Percentiles rank a stretch among this genome's conserved stretches.
These are phyloP conservation scores for Vespertilio murinus DNA, from an alignment of 2,797 vertebrate species.

Conservation along the genomic window DNA sequence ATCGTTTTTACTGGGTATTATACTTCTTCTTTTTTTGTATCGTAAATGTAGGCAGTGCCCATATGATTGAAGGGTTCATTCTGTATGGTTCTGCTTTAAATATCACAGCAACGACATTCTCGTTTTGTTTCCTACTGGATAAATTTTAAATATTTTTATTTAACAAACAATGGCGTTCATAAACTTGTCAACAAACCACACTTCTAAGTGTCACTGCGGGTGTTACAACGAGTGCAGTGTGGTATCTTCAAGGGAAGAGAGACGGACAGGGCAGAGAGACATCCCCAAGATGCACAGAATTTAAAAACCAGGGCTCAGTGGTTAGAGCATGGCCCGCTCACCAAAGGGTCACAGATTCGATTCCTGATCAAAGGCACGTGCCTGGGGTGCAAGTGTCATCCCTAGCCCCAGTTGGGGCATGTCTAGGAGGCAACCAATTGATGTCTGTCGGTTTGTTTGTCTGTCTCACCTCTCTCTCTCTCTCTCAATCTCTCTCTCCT, in stretches of 20 bases:
- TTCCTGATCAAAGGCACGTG: no score
- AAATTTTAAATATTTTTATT: background rate
- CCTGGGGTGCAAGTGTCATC: no score
- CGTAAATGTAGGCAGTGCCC: background rate
- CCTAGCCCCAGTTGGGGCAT: no score
- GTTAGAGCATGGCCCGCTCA: no score
- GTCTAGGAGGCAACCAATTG: no score
- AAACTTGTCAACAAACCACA: background rate
- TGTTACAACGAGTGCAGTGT: background rate
- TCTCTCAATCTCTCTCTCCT: no score
- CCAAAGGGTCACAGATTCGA: no score
- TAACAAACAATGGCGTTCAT: background rate
- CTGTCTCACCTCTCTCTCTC: no score
- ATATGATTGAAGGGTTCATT: background rate
- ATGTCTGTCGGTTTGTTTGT: no score
- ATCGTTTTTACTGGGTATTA: background rate
- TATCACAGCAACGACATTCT: background rate
- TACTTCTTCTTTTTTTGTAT: background rate
- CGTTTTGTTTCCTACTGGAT: constrained; percentile 34
- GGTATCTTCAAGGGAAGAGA: background rate
- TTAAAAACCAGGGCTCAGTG: no score
- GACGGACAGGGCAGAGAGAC: background rate
- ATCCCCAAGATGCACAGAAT: background rate
- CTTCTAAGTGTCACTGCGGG: background rate
- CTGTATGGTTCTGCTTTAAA: background rate